Base-by-base conservation (phyloP, 1,140 invertebrate genomes). In the Papilio xuthus region DNA sequence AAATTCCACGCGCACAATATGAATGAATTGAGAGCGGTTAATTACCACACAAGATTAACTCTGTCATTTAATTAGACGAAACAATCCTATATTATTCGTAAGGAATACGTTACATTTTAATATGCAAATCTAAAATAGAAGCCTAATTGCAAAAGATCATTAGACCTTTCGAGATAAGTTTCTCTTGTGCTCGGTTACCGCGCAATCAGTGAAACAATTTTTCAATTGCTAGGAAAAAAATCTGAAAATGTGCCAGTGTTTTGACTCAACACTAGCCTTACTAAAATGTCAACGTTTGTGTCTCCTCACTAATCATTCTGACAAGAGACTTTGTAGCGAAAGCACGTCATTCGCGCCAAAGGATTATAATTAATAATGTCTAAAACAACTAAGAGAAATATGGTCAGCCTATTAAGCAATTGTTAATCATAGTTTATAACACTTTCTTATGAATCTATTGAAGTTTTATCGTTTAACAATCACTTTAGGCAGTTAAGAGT, bases 1-100 rank as follows among this genome's bases (percentile, higher is more conserved):
- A 73, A 47, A 73, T 73, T 73, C 71, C 71, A 73, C 37, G 9
- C 37, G 42, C 71, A 42, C 37, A 73, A 73, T 73, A 73, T 73
- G 71, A 73, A 73, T 73, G 71, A 73, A 13, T 73, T 73, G 23
- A 28, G 41, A 42, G 70, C 70, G 20, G 32, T 47, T 73, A 73
- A 73, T 73, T 73, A 26, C 37, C 42, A 42, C 71, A 1, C 42
- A 42, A 42, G 71, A 73, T 73, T 28, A 23, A 73, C 71, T 50
- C 71, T 28, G 15, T 20, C 3, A 47, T 44, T 44, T 73, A 72
- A 73, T 73, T 73, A 28, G 41, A 73, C 71, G 28, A 50, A 73
- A 44, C 71, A 73, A 44, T 23, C 9, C 20, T 4, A 73, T 44
- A 28, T 2, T 73, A 15, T 73, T 41, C 4, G n/a, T 50, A 4